Percentiles rank a stretch among this genome's conserved stretches.
These are phyloP conservation scores for Anser brachyrhynchus DNA, from an alignment of 2,113 vertebrate species.

Conservation along the genomic window DNA sequence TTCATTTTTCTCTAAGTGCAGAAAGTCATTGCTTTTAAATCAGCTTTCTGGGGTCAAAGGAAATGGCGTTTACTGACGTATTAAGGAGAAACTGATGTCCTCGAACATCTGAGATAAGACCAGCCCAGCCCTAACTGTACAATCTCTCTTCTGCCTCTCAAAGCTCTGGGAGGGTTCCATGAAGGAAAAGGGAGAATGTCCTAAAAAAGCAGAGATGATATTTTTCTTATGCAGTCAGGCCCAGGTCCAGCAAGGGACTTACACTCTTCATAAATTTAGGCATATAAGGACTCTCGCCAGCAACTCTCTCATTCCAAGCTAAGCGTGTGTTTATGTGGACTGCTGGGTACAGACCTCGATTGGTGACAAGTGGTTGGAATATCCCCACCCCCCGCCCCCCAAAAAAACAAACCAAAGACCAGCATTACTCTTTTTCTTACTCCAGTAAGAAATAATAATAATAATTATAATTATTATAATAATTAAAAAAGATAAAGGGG, in stretches of 20 bases:
- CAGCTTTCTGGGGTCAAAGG: slow-evolving; percentile 45
- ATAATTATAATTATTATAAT: slow-evolving; percentile 57
- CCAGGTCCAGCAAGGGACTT: slow-evolving; percentile 45
- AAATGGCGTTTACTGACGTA: background rate
- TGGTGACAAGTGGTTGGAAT: slow-evolving; percentile 29
- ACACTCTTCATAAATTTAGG: background rate
- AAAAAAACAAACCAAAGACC: slow-evolving; percentile 28
- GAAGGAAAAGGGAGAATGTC: slow-evolving; percentile 60
- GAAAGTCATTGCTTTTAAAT: slow-evolving; percentile 12
- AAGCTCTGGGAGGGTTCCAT: slow-evolving; percentile 56
- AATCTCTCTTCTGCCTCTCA: slow-evolving; percentile 66
- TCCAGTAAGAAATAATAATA: slow-evolving; percentile 73
- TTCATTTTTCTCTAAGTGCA: slow-evolving; percentile 53
- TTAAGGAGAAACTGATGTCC: slow-evolving; percentile 12
- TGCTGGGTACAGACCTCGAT: slow-evolving; percentile 4
- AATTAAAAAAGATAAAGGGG: slow-evolving; percentile 66
- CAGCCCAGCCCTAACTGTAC: slow-evolving; percentile 77
- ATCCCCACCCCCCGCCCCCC: background rate
- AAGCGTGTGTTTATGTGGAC: background rate
- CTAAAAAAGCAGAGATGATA: slow-evolving; percentile 56
- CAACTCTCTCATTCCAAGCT: background rate
- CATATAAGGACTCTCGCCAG: slow-evolving; percentile 15
- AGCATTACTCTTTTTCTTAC: slow-evolving; percentile 65
- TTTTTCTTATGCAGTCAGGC: slow-evolving; percentile 71
- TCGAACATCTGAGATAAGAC: slow-evolving; percentile 58